phyloP scores from a whole-genome alignment of 37 sponge, comb jelly and placozoan genomes.

The Bolinopsis microptera region DNA sequence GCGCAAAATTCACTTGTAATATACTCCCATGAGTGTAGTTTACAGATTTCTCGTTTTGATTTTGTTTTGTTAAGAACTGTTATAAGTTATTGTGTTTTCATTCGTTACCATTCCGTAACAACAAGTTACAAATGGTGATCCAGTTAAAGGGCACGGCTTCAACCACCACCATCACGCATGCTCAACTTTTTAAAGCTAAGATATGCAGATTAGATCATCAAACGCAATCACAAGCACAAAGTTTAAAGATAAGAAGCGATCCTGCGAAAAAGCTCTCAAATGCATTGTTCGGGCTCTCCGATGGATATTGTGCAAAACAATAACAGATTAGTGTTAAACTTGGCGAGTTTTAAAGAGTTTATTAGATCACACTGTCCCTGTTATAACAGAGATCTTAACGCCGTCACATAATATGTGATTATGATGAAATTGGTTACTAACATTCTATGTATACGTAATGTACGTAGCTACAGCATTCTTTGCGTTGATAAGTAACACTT shows the following conservation, averaged over 20 bases:
- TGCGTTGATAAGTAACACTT: background rate
- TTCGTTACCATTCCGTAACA: too few relatives aligned
- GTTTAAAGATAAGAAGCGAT: background rate
- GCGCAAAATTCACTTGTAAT: too few relatives aligned
- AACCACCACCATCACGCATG: background rate
- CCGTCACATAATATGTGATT: background rate
- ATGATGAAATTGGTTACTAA: background rate
- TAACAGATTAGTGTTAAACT: background rate
- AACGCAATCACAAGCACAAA: background rate
- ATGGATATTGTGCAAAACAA: background rate
- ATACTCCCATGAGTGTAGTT: too few relatives aligned
- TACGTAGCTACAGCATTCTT: background rate
- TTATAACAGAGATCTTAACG: background rate
- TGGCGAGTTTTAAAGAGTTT: background rate
- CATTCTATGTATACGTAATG: background rate
- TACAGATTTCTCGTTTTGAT: too few relatives aligned
- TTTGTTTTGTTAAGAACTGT: too few relatives aligned
- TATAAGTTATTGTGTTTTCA: too few relatives aligned
- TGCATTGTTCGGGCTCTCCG: background rate
- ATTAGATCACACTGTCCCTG: background rate
- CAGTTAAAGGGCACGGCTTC: background rate
- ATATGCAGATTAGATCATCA: background rate
- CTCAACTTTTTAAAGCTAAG: background rate
- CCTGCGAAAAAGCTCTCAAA: background rate
- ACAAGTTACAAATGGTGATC: too few relatives aligned